Evolutionary conservation across 2,888 invertebrate genomes (phyloP), one percentile per base, ranked within the genome.

Genomic region (Tachystola acroxantha): DNA sequence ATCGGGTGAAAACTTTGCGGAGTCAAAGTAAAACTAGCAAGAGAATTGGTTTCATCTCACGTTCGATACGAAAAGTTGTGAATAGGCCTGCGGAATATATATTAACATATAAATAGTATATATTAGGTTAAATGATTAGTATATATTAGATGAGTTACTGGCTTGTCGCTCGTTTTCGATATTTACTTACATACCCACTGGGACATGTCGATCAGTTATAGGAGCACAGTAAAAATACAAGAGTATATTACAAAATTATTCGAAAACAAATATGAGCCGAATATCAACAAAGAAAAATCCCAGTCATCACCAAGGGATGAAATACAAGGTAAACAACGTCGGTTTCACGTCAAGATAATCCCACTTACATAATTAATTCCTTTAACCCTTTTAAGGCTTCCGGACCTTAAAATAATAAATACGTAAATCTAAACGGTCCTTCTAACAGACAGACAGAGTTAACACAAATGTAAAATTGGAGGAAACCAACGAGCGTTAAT

Each of bases 11-110:
- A 40, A 36, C 30, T 36, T 36, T 31, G 14, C 36, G 36, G 11
- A 11, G 27, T 35, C 33, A 32, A 32, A 36, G 34, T 13, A 9
- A 34, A 38, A 37, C 40, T 40, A 34, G 26, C 34, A 22, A 27
- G 16, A 2, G 24, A 16, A 29, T 37, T 33, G 37, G 37, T 37
- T 40, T 37, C 40, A 34, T 32, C 37, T 40, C 40, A 40, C 40
- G 40, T 40, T 34, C 40, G 27, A 37, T 37, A 20, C 34, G 40
- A 37, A 40, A 40, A 37, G 26, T 39, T 40, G 14, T 32, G 34
- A 40, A 40, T 40, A 31, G 25, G 20, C 33, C 31, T 26, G 10
- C 27, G 13, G 40, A 27, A 37, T 40, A 37, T 40, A 37, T 32
- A 39, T 39, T 35, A 36, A 11, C 12, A 10, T 19, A 35, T 10